Conservation (phyloP, 2,888 invertebrate species). For the Lobophora halterata region DNA sequence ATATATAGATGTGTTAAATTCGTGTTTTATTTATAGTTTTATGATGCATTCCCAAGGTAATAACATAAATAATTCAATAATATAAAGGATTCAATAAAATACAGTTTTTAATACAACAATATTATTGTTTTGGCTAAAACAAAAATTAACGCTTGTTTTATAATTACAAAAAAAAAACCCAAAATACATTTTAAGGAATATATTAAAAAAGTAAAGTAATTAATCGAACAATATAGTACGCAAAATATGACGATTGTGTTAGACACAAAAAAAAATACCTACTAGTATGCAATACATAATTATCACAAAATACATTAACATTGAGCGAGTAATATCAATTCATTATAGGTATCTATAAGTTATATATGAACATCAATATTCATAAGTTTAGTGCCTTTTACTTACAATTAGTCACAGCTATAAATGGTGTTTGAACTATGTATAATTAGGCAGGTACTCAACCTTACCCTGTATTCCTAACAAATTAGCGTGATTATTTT, state of each 20-base stretch:
- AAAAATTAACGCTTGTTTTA: too few species aligned
- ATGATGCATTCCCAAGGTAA: not conserved
- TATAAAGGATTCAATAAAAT: too few species aligned
- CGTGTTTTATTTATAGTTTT: constrained; percentile 53
- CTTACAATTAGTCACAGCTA: constrained; percentile 41
- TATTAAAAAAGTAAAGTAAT: too few species aligned
- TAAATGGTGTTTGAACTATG: constrained; percentile 33
- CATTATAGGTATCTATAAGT: too few species aligned
- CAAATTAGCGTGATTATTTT: constrained; percentile 18
- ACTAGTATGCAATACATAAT: not conserved
- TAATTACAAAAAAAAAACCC: too few species aligned
- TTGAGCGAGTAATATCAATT: constrained; percentile 29
- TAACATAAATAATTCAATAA: not conserved
- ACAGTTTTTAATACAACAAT: too few species aligned
- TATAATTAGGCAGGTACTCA: constrained; percentile 21
- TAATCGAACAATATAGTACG: too few species aligned
- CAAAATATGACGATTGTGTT: not conserved
- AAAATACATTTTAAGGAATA: too few species aligned
- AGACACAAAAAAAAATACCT: not conserved
- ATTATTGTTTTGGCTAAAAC: too few species aligned
- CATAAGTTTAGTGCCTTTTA: constrained; percentile 27
- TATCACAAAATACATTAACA: constrained; percentile 12
- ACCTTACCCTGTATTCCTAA: constrained; percentile 37
- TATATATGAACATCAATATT: too few species aligned
- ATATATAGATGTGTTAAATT: constrained; percentile 79